These are phyloP conservation scores for Pteropus alecto DNA, from an alignment of 2,113 vertebrate species.

Conservation along the genomic window DNA sequence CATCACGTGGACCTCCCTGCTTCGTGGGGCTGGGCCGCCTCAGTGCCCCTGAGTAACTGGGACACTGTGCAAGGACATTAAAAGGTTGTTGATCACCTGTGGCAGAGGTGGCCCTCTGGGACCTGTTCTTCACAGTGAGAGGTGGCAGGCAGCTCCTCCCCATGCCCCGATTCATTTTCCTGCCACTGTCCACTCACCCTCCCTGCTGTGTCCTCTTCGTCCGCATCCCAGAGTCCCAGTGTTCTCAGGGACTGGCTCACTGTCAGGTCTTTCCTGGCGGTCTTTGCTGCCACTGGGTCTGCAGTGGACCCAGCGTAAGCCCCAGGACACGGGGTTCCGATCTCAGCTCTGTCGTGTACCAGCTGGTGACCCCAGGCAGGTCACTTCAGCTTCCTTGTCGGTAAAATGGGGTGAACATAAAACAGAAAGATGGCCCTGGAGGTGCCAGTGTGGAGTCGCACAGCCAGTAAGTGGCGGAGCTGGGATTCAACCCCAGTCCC, in stretches of 20 bases:
- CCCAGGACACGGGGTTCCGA: not conserved
- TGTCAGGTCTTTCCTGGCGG: not conserved
- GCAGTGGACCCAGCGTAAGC: accelerated
- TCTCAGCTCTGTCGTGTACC: not conserved
- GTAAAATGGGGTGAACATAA: not conserved
- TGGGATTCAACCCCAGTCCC: too few relatives aligned
- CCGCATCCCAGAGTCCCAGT: not conserved
- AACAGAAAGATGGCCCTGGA: not conserved
- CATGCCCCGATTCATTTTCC: conserved; percentile 56
- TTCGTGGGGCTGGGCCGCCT: not conserved
- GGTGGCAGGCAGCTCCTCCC: conserved; percentile 55
- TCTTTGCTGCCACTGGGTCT: not conserved
- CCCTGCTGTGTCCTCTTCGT: conserved; percentile 14
- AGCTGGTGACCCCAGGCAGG: not conserved
- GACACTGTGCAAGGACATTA: conserved; percentile 62
- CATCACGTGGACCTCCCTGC: not conserved
- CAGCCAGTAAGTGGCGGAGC: too few relatives aligned
- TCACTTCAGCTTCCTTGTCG: not conserved
- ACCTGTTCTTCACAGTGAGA: conserved; percentile 74
- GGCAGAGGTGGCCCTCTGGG: conserved; percentile 46
- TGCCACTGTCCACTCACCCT: conserved; percentile 61
- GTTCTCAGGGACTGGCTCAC: not conserved
- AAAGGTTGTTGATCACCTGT: conserved; percentile 73
- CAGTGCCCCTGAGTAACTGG: conserved; percentile 52
- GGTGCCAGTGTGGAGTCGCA: too few relatives aligned